Conservation (phyloP, 2,888 invertebrate species). For the Scaptomyza polygonia region DNA sequence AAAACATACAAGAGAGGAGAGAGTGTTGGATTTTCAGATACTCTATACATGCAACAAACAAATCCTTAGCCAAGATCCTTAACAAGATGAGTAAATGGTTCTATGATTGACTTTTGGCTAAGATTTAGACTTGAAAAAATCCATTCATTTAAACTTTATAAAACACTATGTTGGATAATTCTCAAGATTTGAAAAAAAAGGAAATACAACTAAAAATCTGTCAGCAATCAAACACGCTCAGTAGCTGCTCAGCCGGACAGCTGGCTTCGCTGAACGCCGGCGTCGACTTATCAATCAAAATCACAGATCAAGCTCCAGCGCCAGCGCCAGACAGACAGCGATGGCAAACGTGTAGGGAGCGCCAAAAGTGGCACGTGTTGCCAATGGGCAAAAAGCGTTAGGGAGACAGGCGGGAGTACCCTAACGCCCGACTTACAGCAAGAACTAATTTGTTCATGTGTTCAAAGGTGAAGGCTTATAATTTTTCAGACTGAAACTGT, state of each 20-base stretch:
- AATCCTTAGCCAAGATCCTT: background rate
- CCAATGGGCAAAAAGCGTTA: slow-evolving; percentile 21
- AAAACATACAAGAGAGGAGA: background rate
- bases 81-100: background rate
- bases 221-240: slow-evolving; percentile 66
- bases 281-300: slow-evolving; percentile 75
- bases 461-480: slow-evolving; percentile 54
- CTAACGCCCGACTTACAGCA: slow-evolving; percentile 3
- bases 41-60: background rate
- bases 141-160: background rate
- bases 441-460: slow-evolving; percentile 5
- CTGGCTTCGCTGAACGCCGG: slow-evolving; percentile 53
- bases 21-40: background rate
- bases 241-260: slow-evolving; percentile 65
- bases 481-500: slow-evolving; percentile 51
- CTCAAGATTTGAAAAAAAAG: background rate
- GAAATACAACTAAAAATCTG: slow-evolving; percentile 52
- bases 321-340: slow-evolving; percentile 35
- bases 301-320: slow-evolving; percentile 76
- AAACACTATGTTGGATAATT: no score
- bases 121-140: background rate
- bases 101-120: background rate
- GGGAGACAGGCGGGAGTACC: background rate
- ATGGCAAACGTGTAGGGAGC: slow-evolving; percentile 44
- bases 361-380: slow-evolving; percentile 51